These are phyloP conservation scores for Orientallactaga bullata DNA, from an alignment of 2,113 vertebrate species.

Conservation along the genomic window DNA sequence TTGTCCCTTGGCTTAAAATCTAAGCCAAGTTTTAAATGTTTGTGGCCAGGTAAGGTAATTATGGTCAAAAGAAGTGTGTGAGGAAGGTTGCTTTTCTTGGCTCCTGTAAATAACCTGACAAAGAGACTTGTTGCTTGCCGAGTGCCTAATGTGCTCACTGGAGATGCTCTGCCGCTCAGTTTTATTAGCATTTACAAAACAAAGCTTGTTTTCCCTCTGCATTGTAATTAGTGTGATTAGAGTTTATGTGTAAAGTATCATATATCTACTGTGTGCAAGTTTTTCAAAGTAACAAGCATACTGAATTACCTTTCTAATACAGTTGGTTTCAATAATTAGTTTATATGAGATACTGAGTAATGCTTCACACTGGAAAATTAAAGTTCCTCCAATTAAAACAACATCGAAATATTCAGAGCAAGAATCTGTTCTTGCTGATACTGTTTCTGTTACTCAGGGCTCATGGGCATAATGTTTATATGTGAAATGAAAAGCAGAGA, in stretches of 20 bases:
- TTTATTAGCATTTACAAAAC: constrained; percentile 74
- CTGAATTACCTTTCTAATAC: constrained; percentile 66
- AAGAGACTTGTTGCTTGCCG: constrained; percentile 55
- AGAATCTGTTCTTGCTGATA: constrained; percentile 45
- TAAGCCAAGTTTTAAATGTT: constrained; percentile 62
- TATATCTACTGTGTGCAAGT: constrained; percentile 63
- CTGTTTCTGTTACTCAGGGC: neutral
- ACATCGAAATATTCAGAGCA: neutral
- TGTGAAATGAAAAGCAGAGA: constrained; percentile 70
- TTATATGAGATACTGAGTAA: constrained; percentile 59
- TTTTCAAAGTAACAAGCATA: constrained; percentile 70
- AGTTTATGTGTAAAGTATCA: constrained; percentile 71
- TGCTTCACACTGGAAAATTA: constrained; percentile 32
- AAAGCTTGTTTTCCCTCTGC: constrained; percentile 65
- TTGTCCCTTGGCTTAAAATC: constrained; percentile 44
- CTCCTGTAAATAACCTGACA: constrained; percentile 63
- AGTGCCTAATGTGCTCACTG: constrained; percentile 48
- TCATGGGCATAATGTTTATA: constrained; percentile 38
- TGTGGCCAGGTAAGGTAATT: constrained; percentile 28
- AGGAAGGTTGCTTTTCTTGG: constrained; percentile 33
- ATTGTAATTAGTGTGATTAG: constrained; percentile 80
- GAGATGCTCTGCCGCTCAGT: constrained; percentile 61
- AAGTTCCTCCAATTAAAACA: constrained; percentile 18
- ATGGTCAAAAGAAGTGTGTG: neutral
- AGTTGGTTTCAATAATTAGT: constrained; percentile 65